Evolutionary conservation across 30 jellyfish, hydroid and myxozoan species (phyloP), one percentile per base, ranked within the genome.

Genomic region (Aurelia coerulea): DNA sequence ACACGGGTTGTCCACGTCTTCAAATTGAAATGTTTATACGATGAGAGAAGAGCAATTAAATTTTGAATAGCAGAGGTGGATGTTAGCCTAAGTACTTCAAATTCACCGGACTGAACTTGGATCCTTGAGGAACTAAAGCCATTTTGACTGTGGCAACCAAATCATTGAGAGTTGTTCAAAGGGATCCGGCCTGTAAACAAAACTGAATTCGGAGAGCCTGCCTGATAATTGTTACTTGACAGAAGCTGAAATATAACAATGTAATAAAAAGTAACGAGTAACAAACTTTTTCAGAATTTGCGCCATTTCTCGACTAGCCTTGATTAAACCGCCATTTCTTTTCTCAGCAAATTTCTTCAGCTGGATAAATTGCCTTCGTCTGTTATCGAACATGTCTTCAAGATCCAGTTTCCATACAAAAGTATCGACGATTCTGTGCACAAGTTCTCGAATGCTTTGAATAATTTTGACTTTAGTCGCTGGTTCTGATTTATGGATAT

Each of bases 281-380:
- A 46, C 56, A 3, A 46, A 46, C 91, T 12, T 34, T 60, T 82
- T 82, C 85, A 82, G 72, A 17, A 82, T 41, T 1, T 52, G 14
- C 39, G 51, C 68, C 46, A 77, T 77, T 31, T 68, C 59, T 41
- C 73, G 11, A 15, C 7, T 23, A 2, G 42, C 35, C 42, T 51
- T 11, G 78, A 29, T 13, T 76, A 68, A 15, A 35, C 13, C 53
- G 5, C 18, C 79, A 3, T 39, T 42, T 42, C 82, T 37, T 23
- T 52, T 82, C 66, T 78, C 93, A 8, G 49, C 59, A 78, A 91
- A 79, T 19, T 51, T 32, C 76, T 75, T 84, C 68, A 91, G 86
- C 71, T 91, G 97, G 65, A 84, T 68, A 74, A 84, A 91, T 76
- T 91, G 97, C 51, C 78, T 74, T 50, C 83, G 52, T 34, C 60